Base-by-base conservation (phyloP, 2,113 vertebrate species). In the Microtus oregoni region DNA sequence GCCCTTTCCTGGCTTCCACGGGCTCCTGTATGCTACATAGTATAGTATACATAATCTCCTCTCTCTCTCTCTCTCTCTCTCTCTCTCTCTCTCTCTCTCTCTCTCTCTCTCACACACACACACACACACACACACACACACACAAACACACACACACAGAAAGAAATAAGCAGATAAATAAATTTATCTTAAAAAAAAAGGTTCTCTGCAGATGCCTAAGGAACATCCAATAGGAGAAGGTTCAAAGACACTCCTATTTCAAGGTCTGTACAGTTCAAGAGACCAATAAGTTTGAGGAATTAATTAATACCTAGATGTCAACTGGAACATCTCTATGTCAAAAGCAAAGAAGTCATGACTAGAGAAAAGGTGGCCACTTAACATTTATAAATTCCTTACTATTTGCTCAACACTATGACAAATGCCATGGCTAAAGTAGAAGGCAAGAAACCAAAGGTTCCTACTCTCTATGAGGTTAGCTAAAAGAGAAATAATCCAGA, bases 271-370 rank as follows among this genome's bases (percentile, higher is more conserved):
- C 17, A 67, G 26, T n/a, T 94, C 67, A 96, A 47, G 12, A 87
- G n/a, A 96, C 95, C 55, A 41, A 26, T 86, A n/a, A 91, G 61
- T 26, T 82, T 93, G 68, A 91, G 44, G 32, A 94, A 89, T 17
- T 73, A 95, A 90, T 65, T 73, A 95, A 90, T 58, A 90, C 14
- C 24, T 38, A 87, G 19, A 61, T 41, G 38, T 76, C 83, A 70
- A n/a, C 73, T 47, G 3, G 68, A 65, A 86, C 65, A n/a, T 35
- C 83, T 50, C 11, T 67, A 20, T 26, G n/a, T 92, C 17, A 88
- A 3, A 92, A 47, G 8, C 35, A 92, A 85, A 89, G 44, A 20
- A 86, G 19, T 44, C 6, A 44, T 11, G 52, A 12, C 52, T 91
- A 73, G 38, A 52, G 73, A 90, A 96, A 93, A 76, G 26, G 50